Conservation (phyloP, 2,797 vertebrate species). For the Paguma larvata region DNA sequence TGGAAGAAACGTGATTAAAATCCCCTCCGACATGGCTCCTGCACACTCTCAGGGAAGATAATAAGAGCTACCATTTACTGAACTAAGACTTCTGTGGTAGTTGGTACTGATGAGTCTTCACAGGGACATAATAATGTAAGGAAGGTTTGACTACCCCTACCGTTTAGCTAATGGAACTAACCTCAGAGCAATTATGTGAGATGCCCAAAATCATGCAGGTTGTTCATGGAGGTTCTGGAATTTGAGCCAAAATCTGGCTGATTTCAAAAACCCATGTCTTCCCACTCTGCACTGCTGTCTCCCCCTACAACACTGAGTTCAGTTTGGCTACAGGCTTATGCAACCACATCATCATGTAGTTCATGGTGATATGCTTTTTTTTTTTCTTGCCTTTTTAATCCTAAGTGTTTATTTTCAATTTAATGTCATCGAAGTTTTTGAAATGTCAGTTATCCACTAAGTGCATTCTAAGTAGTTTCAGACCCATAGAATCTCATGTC, state of each 20-base stretch:
- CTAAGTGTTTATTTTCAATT: not conserved
- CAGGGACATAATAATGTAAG: not conserved
- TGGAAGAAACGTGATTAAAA: conserved; percentile 70
- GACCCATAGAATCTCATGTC: not conserved
- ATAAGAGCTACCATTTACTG: not conserved
- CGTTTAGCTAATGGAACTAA: not conserved
- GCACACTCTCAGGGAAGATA: conserved; percentile 9
- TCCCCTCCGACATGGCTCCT: not conserved
- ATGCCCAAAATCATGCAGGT: not conserved
- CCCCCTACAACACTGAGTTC: not conserved
- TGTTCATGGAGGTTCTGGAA: not conserved
- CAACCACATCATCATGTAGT: not conserved
- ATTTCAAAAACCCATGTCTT: not conserved
- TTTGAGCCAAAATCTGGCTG: conserved; percentile 9
- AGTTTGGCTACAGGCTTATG: not conserved
- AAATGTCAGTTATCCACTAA: not conserved
- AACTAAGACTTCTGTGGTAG: not conserved
- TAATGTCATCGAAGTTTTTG: not conserved
- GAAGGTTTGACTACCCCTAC: not conserved
- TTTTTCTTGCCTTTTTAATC: not conserved
- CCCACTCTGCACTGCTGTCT: not conserved
- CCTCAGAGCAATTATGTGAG: not conserved
- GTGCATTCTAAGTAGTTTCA: not conserved
- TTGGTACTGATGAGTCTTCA: not conserved
- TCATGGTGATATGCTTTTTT: not conserved